These are phyloP conservation scores for Rhagologus leucostigma DNA, from an alignment of 2,113 vertebrate species.

Conservation along the genomic window DNA sequence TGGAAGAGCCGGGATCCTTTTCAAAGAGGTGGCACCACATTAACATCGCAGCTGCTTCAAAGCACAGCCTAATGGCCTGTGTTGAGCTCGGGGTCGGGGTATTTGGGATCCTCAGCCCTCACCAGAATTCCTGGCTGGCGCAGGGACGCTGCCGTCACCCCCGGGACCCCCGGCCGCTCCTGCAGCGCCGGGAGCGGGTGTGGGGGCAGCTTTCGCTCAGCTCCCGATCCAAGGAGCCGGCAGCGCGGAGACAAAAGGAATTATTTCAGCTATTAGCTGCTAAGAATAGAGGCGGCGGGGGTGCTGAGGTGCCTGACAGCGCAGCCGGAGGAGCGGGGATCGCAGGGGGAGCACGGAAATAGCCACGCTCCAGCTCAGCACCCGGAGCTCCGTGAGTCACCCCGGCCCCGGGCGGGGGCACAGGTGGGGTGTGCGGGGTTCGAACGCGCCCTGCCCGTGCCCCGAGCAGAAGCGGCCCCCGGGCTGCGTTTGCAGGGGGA, in stretches of 20 bases:
- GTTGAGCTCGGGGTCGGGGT: no score
- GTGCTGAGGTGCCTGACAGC: slow-evolving; percentile 1
- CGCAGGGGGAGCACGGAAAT: slow-evolving; percentile 8
- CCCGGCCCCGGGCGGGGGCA: background rate
- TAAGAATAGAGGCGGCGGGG: slow-evolving; percentile 50
- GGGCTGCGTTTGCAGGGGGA: background rate
- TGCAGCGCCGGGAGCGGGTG: background rate
- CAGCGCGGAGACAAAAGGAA: slow-evolving; percentile 23
- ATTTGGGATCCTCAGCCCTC: background rate
- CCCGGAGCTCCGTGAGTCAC: background rate
- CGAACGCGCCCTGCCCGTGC: background rate
- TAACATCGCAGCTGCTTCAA: background rate
- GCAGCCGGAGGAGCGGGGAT: background rate
- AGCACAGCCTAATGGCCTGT: fast-evolving
- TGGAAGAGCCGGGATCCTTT: background rate
- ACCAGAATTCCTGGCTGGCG: background rate
- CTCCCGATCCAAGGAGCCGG: background rate
- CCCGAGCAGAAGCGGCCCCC: background rate
- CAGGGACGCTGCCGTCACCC: background rate
- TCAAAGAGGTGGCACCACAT: background rate
- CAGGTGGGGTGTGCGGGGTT: fast-evolving
- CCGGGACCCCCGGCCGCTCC: background rate
- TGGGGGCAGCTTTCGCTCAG: background rate
- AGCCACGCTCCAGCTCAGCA: background rate
- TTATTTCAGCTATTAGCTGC: slow-evolving; percentile 57